A percentile compares a stretch with the other conserved stretches of the same genome.
phyloP scores from a whole-genome alignment of 2,797 vertebrate genomes.

The Sebastes itinus region DNA sequence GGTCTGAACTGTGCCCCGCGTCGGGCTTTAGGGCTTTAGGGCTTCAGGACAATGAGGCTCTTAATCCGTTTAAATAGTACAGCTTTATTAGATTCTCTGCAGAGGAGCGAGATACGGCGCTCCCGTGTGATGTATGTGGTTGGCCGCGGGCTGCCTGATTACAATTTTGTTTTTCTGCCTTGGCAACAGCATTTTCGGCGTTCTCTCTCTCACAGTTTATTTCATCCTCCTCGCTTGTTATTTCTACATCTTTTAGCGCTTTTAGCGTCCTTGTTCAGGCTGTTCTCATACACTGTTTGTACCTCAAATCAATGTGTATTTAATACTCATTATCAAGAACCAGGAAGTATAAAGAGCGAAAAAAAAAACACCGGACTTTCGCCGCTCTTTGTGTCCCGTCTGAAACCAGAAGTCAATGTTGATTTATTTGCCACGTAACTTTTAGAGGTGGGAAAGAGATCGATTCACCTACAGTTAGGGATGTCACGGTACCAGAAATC shows the following conservation, averaged over 20 bases:
- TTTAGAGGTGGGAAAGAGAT: no score
- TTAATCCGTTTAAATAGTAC: constrained; percentile 62
- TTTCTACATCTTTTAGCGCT: not conserved
- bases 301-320: no score
- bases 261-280: not conserved
- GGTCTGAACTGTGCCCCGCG: constrained; percentile 15
- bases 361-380: no score
- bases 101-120: constrained; percentile 13
- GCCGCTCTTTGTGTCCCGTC: no score
- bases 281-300: no score
- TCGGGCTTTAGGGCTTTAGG: not conserved
- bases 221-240: not conserved
- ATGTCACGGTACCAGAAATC: no score
- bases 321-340: no score
- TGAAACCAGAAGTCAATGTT: no score
- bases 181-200: not conserved
- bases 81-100: constrained; percentile 55
- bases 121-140: constrained; percentile 27
- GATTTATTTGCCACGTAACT: no score
- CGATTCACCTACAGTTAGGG: no score
- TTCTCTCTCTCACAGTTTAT: not conserved
- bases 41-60: constrained; percentile 28
- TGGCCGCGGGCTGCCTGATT: not conserved
- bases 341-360: no score
- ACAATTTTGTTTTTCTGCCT: not conserved